Base-by-base conservation (phyloP, 2,888 invertebrate genomes). In the Seira ritae region DNA sequence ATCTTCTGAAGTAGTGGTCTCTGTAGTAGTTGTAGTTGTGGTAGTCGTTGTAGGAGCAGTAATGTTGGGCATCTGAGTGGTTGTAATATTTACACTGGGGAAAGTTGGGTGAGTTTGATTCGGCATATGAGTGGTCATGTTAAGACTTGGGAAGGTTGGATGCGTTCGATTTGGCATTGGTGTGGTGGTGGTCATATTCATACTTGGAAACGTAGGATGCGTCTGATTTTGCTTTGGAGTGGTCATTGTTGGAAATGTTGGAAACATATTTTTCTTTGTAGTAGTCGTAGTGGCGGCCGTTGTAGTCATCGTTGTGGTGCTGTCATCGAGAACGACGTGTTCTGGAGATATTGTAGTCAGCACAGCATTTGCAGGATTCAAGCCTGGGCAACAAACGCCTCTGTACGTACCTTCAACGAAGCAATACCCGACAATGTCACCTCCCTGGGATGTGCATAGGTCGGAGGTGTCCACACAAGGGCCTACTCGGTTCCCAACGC, bases 321-420 rank as follows among this genome's bases (percentile, higher is more conserved):
- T 2, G 3, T 12, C 17, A n/a, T 12, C 15, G 15, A 8, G 17
- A 1, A 50, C 50, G 6, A 8, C 17, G 2, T 50, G 50, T 50
- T 50, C 6, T 12, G 50, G 15, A 0, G 74, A 19, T 19, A 62
- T 79, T 42, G 77, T 83, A 19, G 84, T 84, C 0, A 80, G 72
- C 6, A 60, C 62, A 37, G 84, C 68, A 42, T 24, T 80, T 0
- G 84, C 84, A 23, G 84, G 84, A 76, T 84, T 79, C 2, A 88
- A 65, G 50, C 85, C 87, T 0, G 67, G 37, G 55, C 88, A 88
- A 20, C 88, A 88, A 12, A 87, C 81, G 50, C 88, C 88, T 72
- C 76, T 67, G 60, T 88, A 87, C 0, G 23, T 19, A 15, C 77
- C 62, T 46, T 81, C 65, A 17, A 80, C 82, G 66, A 85, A 87